Conservation (phyloP, 2,888 invertebrate species). For the Drosophila buzzatii region DNA sequence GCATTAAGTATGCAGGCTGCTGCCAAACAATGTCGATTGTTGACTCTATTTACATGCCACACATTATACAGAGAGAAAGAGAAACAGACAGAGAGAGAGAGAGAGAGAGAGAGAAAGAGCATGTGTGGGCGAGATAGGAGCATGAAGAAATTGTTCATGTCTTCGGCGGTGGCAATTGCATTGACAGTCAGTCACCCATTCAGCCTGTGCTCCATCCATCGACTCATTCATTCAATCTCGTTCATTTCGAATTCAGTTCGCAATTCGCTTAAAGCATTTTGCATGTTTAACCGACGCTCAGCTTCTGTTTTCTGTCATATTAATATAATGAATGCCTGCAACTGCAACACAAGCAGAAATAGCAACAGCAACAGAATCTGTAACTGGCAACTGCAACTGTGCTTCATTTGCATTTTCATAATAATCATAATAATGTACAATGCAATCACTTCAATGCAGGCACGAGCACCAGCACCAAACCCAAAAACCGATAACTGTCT, state of each 20-base stretch:
- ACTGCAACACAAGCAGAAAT: conserved; percentile 29
- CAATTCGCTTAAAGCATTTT: conserved; percentile 72
- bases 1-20: conserved; percentile 46
- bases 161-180: conserved; percentile 40
- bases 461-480: conserved; percentile 21
- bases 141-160: conserved; percentile 21
- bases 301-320: conserved; percentile 45
- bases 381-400: conserved; percentile 9
- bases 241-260: conserved; percentile 54
- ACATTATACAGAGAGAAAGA: neutral
- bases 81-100: neutral
- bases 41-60: conserved; percentile 26
- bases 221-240: conserved; percentile 33
- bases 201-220: conserved; percentile 3
- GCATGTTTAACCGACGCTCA: conserved; percentile 59
- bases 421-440: conserved; percentile 66
- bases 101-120: neutral
- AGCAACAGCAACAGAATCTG: conserved; percentile 8
- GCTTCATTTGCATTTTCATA: conserved; percentile 78
- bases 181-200: conserved; percentile 26
- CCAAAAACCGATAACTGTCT: conserved; percentile 38
- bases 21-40: conserved; percentile 51
- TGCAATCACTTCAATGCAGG: conserved; percentile 19
- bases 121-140: neutral
- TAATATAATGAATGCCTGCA: conserved; percentile 63